phyloP scores from a whole-genome alignment of 2,888 invertebrate species.

The Ormyrus thymus region DNA sequence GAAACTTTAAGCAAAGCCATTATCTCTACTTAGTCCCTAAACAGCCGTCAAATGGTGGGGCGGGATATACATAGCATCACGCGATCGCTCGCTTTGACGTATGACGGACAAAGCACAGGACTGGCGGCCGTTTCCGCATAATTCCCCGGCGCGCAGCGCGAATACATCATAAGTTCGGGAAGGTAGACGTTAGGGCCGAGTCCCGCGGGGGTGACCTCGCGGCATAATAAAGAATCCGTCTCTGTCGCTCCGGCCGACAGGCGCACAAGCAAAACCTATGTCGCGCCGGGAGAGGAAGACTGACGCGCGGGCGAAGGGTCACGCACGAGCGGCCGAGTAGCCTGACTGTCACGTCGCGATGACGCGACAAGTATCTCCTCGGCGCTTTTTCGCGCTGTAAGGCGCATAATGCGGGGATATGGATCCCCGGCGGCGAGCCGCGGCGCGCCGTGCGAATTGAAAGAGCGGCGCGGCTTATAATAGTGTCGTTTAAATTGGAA shows the following conservation, averaged over 20 bases:
- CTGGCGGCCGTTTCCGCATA: not conserved
- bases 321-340: not conserved
- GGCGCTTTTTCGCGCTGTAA: not conserved
- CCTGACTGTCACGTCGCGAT: conserved; percentile 31
- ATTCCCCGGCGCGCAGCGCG: not conserved
- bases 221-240: not conserved
- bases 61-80: too few relatives aligned
- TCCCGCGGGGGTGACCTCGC: not conserved
- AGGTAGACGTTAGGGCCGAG: not conserved
- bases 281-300: not conserved
- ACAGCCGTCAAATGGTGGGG: too few relatives aligned
- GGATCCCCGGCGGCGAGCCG: not conserved
- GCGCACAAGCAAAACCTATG: too few relatives aligned
- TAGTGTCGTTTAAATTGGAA: conserved; percentile 18
- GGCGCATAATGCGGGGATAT: not conserved
- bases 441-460: not conserved
- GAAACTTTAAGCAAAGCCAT: too few relatives aligned
- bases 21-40: too few relatives aligned
- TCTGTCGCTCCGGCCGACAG: too few relatives aligned
- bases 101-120: not conserved
- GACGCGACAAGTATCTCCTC: conserved; percentile 33
- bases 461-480: conserved; percentile 7
- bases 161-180: conserved; percentile 7
- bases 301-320: conserved; percentile 10
- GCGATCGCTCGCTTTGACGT: too few relatives aligned